Percentiles rank a stretch among this genome's conserved stretches.
phyloP scores from a whole-genome alignment of 2,113 vertebrate genomes.

The Rhinogobius similis region DNA sequence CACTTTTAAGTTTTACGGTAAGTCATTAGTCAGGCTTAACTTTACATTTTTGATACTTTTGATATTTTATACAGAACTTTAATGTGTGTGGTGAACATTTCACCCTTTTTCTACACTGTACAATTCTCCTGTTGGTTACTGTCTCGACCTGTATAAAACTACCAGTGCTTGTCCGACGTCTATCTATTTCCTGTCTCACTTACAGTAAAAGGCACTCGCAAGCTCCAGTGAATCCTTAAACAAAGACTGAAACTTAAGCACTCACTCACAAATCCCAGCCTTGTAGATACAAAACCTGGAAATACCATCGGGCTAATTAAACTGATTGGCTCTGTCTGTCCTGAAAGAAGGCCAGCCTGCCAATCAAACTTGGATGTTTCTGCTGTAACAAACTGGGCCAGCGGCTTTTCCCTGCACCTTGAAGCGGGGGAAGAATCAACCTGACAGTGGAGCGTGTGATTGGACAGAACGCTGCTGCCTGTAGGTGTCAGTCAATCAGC shows the following conservation, averaged over 20 bases:
- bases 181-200: constrained; percentile 38
- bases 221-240: constrained; percentile 52
- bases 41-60: neutral
- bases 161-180: constrained; percentile 30
- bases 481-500: constrained; percentile 71
- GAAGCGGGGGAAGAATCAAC: constrained; percentile 58
- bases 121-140: constrained; percentile 12
- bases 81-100: neutral
- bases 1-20: no score
- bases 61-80: neutral
- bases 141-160: constrained; percentile 37
- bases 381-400: constrained; percentile 50
- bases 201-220: constrained; percentile 35
- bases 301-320: constrained; percentile 67
- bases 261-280: constrained; percentile 63
- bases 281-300: constrained; percentile 66
- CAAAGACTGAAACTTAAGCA: constrained; percentile 58
- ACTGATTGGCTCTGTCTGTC: constrained; percentile 70
- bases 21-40: neutral
- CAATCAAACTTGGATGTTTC: constrained; percentile 71
- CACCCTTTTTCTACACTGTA: constrained; percentile 13
- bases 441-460: constrained; percentile 72
- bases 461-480: constrained; percentile 65
- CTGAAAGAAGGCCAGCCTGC: constrained; percentile 57
- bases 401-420: constrained; percentile 48